A percentile compares a stretch with the other conserved stretches of the same genome.
These are phyloP conservation scores for Phylloscopus collybita DNA, from an alignment of 2,797 vertebrate genomes.

Conservation along the genomic window DNA sequence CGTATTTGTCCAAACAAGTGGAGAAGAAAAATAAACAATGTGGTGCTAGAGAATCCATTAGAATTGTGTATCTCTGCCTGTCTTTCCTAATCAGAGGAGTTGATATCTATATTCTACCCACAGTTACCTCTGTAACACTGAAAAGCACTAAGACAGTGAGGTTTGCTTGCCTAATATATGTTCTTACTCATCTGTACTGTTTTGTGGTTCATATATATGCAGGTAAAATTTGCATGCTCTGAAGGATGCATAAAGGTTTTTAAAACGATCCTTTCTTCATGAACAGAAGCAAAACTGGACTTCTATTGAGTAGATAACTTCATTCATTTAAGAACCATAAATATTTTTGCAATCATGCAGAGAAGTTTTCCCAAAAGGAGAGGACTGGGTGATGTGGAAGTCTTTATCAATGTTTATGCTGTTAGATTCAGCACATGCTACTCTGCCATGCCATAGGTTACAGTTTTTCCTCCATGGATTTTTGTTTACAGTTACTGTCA, in stretches of 20 bases:
- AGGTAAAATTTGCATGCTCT: not conserved
- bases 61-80: not conserved
- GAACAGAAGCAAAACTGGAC: not conserved
- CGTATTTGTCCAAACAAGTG: constrained; percentile 14
- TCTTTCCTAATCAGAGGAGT: not conserved
- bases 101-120: not conserved
- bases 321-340: not conserved
- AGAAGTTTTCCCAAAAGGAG: not conserved
- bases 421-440: not conserved
- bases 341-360: not conserved
- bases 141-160: not conserved
- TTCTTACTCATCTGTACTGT: not conserved
- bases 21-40: constrained; percentile 53
- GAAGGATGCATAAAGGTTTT: not conserved
- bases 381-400: not conserved
- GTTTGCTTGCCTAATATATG: not conserved
- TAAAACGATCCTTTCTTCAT: not conserved
- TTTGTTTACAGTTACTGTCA: not conserved
- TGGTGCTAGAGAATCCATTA: not conserved
- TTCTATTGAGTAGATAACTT: not conserved
- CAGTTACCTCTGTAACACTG: not conserved
- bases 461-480: not conserved
- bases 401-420: not conserved
- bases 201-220: not conserved
- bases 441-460: not conserved